Evolutionary conservation across 2,113 vertebrate genomes (phyloP), one percentile per base, ranked within the genome.

Genomic region (Anthoscopus minutus): DNA sequence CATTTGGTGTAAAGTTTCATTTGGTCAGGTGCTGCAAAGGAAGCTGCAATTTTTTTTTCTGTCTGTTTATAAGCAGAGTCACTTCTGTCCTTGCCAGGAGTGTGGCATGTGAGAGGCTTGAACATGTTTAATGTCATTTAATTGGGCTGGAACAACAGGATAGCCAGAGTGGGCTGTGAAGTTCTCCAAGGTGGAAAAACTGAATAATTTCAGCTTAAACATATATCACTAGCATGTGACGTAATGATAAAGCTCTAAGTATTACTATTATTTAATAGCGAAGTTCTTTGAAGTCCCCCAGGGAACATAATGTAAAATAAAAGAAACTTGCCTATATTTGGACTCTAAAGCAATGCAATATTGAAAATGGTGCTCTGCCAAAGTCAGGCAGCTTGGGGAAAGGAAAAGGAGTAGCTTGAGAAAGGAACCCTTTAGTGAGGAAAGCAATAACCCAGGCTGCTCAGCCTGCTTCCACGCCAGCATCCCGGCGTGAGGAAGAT

Each of bases 391-490:
- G 79, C 69, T 92, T 89, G 96, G 57, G 84, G 53, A 86, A 53
- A 61, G 84, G 53, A 86, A 53, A 61, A 93, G 91, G 87, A 92
- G 92, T 42, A 96, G 93, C 94, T 95, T 80, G 91, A 96, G 76
- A 94, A 96, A 81, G 60, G 42, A 92, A 69, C 92, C 91, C 73
- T 86, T 94, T 25, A 86, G 96, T 51, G 94, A 95, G 92, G 94
- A 71, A 94, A 89, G 70, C 69, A 87, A 45, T 85, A 95, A 88
- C 0, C 4, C 72, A 77, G 86, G 77, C 86, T 93, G 72, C 53
- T 81, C 87, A 82, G 89, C 35, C 14, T 67, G 51, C 31, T 91
- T 87, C 94, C 72, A 51, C 86, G 96, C 95, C 95, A 97, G 97
- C 94, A 94, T 92, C 95, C 96, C 2, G 27, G 62, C 5, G 78